Evolutionary conservation across 2,888 invertebrate species (phyloP), one percentile per base, ranked within the genome.

Genomic region (Ashinkailepas kermadecensis): DNA sequence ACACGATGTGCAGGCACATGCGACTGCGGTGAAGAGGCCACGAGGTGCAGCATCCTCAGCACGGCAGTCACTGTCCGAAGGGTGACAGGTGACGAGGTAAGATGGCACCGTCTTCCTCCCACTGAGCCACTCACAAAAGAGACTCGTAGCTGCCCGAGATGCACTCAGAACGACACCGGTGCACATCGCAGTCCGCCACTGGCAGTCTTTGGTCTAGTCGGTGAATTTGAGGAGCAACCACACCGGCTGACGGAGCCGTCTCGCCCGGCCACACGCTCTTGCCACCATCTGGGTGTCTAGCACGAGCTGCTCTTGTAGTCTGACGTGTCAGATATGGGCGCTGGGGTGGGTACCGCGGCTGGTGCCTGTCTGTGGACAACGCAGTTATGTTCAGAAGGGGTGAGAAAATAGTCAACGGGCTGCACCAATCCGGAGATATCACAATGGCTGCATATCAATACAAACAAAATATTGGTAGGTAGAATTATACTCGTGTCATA

Each of bases 271-370:
- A 39, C 39, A 4, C 39, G 39, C 39, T 39, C 39, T 4, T 39
- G 39, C 39, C 39, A 39, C 39, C 39, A 4, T 39, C 39, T 4
- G 39, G 39, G 39, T 39, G 39, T 39, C 39, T 74, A 83, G 65
- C 83, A 83, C 65, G 83, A 83, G 79, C 83, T 83, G 64, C 83
- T 82, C 78, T 83, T 83, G 80, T 83, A 83, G 81, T 83, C 83
- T 12, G 83, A 83, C n/a, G 83, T 83, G 83, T 83, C 83, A 6
- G 83, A 83, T 12, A 79, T 23, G 58, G 79, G 15, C 15, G 15
- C 74, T 15, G 74, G 39, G 39, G 15, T 12, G 11, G 74, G 54
- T 2, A 8, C 54, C 15, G 54, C 54, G 12, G 7, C 39, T 39
- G 23, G 23, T 25, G 67, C 11, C 9, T 23, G 67, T 12, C 11